phyloP scores from a whole-genome alignment of 2,888 invertebrate species.

The Salpingus planirostris region DNA sequence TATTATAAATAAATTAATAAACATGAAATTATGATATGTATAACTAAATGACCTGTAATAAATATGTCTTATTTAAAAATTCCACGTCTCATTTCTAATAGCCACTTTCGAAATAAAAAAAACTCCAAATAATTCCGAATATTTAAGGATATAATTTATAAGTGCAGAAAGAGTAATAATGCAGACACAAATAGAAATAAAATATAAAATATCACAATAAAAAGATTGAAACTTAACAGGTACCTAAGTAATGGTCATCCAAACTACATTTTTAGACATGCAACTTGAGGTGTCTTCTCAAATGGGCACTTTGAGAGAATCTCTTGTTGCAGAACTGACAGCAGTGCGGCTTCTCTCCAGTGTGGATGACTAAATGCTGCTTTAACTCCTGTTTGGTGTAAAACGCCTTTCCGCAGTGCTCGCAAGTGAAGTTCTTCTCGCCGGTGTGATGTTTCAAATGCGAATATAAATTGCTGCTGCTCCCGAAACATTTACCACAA shows the following conservation, averaged over 20 bases:
- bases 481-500: conserved; percentile 29
- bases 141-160: too few relatives aligned
- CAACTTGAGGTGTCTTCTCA: conserved; percentile 26
- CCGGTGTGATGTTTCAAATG: conserved; percentile 30
- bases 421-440: conserved; percentile 30
- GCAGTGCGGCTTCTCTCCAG: conserved; percentile 27
- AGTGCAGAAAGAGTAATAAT: too few relatives aligned
- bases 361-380: conserved; percentile 29
- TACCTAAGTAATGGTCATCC: too few relatives aligned
- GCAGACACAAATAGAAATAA: too few relatives aligned
- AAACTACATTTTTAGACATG: conserved; percentile 17
- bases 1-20: conserved; percentile 13
- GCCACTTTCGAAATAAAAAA: too few relatives aligned
- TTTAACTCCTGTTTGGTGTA: conserved; percentile 30
- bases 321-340: conserved; percentile 28
- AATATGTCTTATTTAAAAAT: conserved; percentile 38
- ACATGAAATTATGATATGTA: conserved; percentile 39
- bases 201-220: too few relatives aligned
- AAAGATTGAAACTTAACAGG: too few relatives aligned
- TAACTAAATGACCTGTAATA: conserved; percentile 40
- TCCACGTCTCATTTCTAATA: conserved; percentile 1
- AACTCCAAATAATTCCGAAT: too few relatives aligned
- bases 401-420: conserved; percentile 30
- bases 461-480: conserved; percentile 30
- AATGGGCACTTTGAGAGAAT: conserved; percentile 29